Conservation (phyloP, 2,888 invertebrate genomes). For the Spisula subtruncata region DNA sequence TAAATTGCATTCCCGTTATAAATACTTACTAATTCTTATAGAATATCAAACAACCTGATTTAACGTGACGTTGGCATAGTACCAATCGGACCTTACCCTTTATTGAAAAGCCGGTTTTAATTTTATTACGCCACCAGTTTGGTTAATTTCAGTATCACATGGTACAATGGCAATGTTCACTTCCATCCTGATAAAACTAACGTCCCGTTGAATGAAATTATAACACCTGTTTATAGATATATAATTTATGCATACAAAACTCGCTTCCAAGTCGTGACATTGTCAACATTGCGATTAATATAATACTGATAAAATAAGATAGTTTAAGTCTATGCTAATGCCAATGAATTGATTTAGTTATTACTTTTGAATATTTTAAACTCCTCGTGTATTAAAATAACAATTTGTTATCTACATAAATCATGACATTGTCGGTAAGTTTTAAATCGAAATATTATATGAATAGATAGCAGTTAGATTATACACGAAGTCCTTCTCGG, state of each 20-base stretch:
- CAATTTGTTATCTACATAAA: constrained; percentile 13
- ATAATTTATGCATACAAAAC: not conserved
- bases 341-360: constrained; percentile 8
- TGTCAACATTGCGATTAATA: constrained; percentile 11
- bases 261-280: not conserved
- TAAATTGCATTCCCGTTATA: no score
- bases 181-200: not conserved
- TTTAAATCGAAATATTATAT: not conserved
- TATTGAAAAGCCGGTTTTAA: no score
- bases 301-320: not conserved
- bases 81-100: no score
- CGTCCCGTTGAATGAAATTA: not conserved
- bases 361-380: not conserved
- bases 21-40: no score
- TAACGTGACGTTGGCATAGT: no score
- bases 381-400: not conserved
- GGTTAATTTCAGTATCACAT: no score
- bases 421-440: not conserved
- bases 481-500: no score
- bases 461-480: no score
- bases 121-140: no score
- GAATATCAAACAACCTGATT: no score
- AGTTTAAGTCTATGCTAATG: not conserved
- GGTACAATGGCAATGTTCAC: not conserved
- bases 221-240: not conserved